A percentile compares a stretch with the other conserved stretches of the same genome.
phyloP scores from a whole-genome alignment of 2,888 invertebrate species.

The Melanostoma mellinum region DNA sequence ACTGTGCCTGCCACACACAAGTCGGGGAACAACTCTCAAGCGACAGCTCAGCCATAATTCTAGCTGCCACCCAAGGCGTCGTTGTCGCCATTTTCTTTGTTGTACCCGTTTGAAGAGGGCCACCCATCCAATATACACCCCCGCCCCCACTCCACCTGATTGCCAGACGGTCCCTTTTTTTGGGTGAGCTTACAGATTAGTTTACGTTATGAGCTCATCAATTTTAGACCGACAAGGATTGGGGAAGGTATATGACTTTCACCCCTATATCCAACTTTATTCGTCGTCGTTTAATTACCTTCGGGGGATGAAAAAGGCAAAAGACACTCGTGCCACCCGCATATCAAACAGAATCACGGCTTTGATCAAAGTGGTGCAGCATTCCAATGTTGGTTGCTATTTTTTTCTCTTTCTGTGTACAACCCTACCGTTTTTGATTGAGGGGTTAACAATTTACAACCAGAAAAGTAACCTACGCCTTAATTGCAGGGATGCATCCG shows the following conservation, averaged over 20 bases:
- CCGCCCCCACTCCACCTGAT: not conserved
- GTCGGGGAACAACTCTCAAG: constrained; percentile 42
- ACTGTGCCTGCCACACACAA: constrained; percentile 21
- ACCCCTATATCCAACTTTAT: constrained; percentile 58
- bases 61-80: constrained; percentile 73
- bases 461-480: constrained; percentile 16
- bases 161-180: constrained; percentile 57
- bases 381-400: constrained; percentile 5
- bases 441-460: constrained; percentile 40
- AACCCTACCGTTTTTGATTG: constrained; percentile 43
- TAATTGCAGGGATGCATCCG: constrained; percentile 62
- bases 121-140: not conserved
- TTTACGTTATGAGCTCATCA: constrained; percentile 73
- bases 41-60: constrained; percentile 72
- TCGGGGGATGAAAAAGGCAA: constrained; percentile 30
- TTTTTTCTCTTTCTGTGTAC: constrained; percentile 6
- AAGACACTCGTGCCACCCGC: constrained; percentile 20
- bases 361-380: constrained; percentile 50
- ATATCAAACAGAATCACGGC: constrained; percentile 40
- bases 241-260: constrained; percentile 26
- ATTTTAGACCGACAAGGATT: constrained; percentile 61
- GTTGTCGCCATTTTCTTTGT: constrained; percentile 70
- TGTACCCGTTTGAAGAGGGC: constrained; percentile 44
- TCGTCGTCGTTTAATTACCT: constrained; percentile 61
- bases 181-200: constrained; percentile 70